Percentiles rank a stretch among this genome's conserved stretches.
Conservation (phyloP, 2,888 invertebrate species). For the Aphodius sticticus region DNA sequence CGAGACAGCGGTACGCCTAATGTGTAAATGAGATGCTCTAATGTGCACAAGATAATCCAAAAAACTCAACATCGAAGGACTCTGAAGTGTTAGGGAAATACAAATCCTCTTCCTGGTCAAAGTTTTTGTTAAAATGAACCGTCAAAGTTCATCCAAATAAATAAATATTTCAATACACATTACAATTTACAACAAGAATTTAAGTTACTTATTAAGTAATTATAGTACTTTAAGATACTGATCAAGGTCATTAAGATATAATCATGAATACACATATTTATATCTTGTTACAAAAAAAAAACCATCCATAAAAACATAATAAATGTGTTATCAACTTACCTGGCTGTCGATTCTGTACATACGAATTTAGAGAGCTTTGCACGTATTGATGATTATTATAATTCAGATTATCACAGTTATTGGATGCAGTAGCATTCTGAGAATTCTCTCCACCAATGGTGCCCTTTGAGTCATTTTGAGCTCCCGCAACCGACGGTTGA, state of each 20-base stretch:
- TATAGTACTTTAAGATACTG: neutral
- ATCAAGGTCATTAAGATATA: neutral
- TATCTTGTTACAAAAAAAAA: neutral
- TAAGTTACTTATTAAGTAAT: no score
- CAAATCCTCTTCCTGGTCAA: no score
- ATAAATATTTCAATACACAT: no score
- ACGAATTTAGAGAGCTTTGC: constrained; percentile 36
- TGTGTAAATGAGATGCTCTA: no score
- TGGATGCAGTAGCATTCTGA: constrained; percentile 20
- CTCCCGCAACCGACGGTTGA: constrained; percentile 27
- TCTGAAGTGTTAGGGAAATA: no score
- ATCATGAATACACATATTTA: neutral
- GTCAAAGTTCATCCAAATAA: no score
- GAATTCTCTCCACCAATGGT: constrained; percentile 26
- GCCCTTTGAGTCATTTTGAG: constrained; percentile 14
- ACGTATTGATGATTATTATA: constrained; percentile 31
- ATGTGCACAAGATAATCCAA: no score
- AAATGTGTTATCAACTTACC: constrained; percentile 20
- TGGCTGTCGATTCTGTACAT: constrained; percentile 40
- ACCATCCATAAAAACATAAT: neutral
- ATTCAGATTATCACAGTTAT: constrained; percentile 34
- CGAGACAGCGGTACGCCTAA: no score
- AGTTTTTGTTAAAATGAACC: no score
- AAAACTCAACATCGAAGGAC: no score
- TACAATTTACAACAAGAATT: no score